Conservation (phyloP, 2,113 vertebrate genomes). For the Alligator sinensis region DNA sequence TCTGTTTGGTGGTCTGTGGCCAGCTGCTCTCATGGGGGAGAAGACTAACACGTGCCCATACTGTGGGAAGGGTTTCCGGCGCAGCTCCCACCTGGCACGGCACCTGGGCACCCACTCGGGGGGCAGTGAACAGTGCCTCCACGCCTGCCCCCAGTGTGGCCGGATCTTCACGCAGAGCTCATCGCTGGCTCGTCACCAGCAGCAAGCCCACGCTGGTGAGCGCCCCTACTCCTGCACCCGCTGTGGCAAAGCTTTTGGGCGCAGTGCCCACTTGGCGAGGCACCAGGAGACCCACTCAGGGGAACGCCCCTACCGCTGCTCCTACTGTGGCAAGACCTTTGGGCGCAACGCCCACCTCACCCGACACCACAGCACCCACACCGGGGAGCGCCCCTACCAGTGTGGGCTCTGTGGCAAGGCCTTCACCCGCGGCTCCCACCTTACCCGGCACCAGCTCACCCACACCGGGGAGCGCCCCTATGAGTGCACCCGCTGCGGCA, state of each 20-base stretch:
- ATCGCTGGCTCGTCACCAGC: not conserved
- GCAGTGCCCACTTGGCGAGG: constrained; percentile 51
- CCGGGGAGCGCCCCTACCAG: constrained; percentile 23
- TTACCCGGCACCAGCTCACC: not conserved
- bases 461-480: not conserved
- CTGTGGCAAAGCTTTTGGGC: constrained; percentile 64
- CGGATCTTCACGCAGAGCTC: not conserved
- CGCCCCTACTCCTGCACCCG: constrained; percentile 53
- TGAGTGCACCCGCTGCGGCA: not conserved
- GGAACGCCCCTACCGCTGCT: constrained; percentile 72
- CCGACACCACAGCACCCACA: constrained; percentile 74
- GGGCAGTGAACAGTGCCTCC: not conserved
- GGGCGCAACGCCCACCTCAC: constrained; percentile 75
- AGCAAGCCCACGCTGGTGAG: not conserved
- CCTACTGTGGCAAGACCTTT: constrained; percentile 75
- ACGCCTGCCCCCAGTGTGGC: not conserved
- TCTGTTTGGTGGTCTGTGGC: not conserved
- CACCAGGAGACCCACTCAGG: constrained; percentile 60
- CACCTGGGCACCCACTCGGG: constrained; percentile 32
- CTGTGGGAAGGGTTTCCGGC: constrained; percentile 44
- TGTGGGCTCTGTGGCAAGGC: not conserved
- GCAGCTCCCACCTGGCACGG: not conserved
- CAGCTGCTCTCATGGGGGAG: not conserved
- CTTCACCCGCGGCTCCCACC: not conserved
- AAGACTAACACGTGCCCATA: constrained; percentile 16